These are phyloP conservation scores for Notiomystis cincta DNA, from an alignment of 2,113 vertebrate genomes.

Conservation along the genomic window DNA sequence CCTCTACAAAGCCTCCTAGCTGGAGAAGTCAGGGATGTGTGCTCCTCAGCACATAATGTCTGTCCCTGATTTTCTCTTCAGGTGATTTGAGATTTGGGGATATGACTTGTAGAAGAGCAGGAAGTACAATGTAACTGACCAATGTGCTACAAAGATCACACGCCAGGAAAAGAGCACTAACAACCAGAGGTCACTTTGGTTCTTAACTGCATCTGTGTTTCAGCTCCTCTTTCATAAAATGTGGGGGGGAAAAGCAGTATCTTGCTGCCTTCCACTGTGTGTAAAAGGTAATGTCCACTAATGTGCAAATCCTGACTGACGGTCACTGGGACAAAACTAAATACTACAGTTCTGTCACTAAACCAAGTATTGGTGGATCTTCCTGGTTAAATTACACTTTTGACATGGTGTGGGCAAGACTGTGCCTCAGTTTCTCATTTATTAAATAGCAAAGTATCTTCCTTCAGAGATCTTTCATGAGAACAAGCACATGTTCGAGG, in stretches of 20 bases:
- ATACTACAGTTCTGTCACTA: not conserved
- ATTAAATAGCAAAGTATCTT: not conserved
- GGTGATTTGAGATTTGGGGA: not conserved
- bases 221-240: not conserved
- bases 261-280: not conserved
- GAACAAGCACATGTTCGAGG: not conserved
- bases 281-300: not conserved
- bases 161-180: not conserved
- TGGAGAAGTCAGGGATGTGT: not conserved
- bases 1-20: not conserved
- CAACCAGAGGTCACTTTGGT: not conserved
- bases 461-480: not conserved
- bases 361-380: not conserved
- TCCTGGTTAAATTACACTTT: not conserved
- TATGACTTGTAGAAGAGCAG: not conserved
- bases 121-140: not conserved
- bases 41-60: not conserved
- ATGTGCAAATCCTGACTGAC: not conserved
- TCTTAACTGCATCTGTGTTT: not conserved
- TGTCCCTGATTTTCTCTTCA: not conserved
- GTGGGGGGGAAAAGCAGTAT: fast-evolving
- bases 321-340: not conserved
- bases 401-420: not conserved
- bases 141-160: not conserved
- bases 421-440: not conserved